These are phyloP conservation scores for Clupea harengus DNA, from an alignment of 2,113 vertebrate species.

Conservation along the genomic window DNA sequence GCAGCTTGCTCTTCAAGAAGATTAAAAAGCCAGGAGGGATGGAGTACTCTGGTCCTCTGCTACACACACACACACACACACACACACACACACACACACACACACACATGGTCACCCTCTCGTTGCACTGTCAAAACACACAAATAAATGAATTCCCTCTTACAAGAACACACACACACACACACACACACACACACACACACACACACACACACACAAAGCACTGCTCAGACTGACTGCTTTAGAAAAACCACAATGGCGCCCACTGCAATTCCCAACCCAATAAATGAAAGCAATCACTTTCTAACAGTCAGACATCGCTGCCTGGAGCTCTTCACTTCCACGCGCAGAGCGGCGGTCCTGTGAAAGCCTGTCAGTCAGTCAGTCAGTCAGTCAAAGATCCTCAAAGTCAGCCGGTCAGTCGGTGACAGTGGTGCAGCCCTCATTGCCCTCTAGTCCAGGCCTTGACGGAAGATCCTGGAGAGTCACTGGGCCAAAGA, in stretches of 20 bases:
- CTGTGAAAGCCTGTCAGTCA: background rate
- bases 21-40: background rate
- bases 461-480: background rate
- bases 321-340: background rate
- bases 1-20: background rate
- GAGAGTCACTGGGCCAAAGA: background rate
- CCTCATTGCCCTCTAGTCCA: no score
- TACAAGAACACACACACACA: background rate
- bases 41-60: background rate
- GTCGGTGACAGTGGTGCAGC: background rate
- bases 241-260: background rate
- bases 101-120: background rate
- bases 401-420: background rate
- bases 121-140: background rate
- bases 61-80: background rate
- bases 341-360: background rate
- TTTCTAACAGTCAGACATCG: background rate
- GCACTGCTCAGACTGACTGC: background rate
- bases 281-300: constrained; percentile 12
- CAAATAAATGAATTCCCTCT: background rate
- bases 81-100: background rate
- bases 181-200: background rate
- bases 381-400: background rate
- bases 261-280: background rate
- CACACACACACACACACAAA: background rate